Base-by-base conservation (phyloP, 1,140 invertebrate species). In the Phenacoccus solenopsis region DNA sequence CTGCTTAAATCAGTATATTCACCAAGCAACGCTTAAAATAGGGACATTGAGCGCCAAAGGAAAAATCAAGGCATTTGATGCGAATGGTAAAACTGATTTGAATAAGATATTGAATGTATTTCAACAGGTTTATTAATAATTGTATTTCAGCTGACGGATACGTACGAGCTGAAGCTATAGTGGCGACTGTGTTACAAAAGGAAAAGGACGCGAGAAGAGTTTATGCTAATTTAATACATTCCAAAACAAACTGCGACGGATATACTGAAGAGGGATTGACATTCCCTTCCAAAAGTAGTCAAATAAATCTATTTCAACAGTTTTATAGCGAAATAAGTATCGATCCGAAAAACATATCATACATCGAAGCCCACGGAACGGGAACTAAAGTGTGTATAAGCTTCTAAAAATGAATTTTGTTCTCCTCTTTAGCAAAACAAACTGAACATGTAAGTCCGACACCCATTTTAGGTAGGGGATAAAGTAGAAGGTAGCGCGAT, bases 1-100 rank as follows among this genome's bases (percentile, higher is more conserved):
- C 1, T 87, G 87, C 72, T 79, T 97, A 16, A 91, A 93, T 79
- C 94, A 94, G 0, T 87, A 87, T 69, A 86, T 90, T 0, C 88
- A 92, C 1, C 78, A 95, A 10, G 91, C 95, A 77, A 95, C 95
- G 67, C 77, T 77, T 27, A 77, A 81, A 38, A 74, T 82, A 9
- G 92, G 91, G 59, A 94, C 98, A 75, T 78, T 98, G 9, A 90
- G 91, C 0, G 75, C 81, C 0, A 90, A 96, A 72, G 95, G 96
- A 3, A 84, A 81, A 57, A 97, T 93, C 78, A 93, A 93, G 77
- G 87, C 88, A 28, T 98, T 98, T 77, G 95, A 98, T 79, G 86
- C 87, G 64, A 22, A 22, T 16, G 68, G 69, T 71, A 13, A 61
- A 67, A 35, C 20, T 7, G 5, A 32, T 7, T 32, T 32, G 30